A percentile compares a stretch with the other conserved stretches of the same genome.
phyloP scores from a whole-genome alignment of 64 coral and sea anemone species.

The Pocillopora damicornis region DNA sequence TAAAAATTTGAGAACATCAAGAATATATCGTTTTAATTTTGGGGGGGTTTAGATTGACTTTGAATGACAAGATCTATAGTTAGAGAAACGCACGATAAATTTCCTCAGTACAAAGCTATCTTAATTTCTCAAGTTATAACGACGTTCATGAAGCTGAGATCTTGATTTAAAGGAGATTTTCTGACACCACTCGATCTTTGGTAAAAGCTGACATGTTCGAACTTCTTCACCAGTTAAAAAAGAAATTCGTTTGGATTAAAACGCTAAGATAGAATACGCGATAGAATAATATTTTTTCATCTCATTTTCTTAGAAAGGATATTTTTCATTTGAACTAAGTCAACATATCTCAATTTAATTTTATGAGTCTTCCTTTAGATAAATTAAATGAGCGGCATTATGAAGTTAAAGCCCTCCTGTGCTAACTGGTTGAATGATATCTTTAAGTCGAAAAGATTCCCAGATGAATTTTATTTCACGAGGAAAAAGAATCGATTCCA shows the following conservation, averaged over 20 bases:
- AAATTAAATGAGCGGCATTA: not conserved
- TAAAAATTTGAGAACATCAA: too few relatives aligned
- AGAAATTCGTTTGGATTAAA: not conserved
- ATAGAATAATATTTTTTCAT: not conserved
- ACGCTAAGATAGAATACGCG: not conserved
- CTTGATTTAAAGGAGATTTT: too few relatives aligned
- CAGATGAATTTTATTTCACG: not conserved
- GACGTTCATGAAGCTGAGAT: too few relatives aligned
- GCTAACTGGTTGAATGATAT: constrained; percentile 17
- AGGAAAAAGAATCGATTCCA: not conserved
- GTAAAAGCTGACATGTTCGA: too few relatives aligned
- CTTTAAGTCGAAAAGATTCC: constrained; percentile 7
- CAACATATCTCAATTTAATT: constrained; percentile 31
- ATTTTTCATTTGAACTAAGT: constrained; percentile 15
- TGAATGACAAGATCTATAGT: too few relatives aligned
- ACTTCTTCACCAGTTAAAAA: too few relatives aligned
- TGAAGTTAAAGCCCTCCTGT: not conserved
- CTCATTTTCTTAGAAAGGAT: not conserved
- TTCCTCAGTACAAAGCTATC: too few relatives aligned
- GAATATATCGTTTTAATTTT: too few relatives aligned
- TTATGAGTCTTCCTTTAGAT: constrained; percentile 3
- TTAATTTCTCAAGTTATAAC: too few relatives aligned
- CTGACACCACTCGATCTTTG: too few relatives aligned
- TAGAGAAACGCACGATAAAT: too few relatives aligned
- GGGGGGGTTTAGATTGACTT: too few relatives aligned